These are phyloP conservation scores for Aradophagus sp. DNA, from an alignment of 1,140 invertebrate species.

Conservation along the genomic window DNA sequence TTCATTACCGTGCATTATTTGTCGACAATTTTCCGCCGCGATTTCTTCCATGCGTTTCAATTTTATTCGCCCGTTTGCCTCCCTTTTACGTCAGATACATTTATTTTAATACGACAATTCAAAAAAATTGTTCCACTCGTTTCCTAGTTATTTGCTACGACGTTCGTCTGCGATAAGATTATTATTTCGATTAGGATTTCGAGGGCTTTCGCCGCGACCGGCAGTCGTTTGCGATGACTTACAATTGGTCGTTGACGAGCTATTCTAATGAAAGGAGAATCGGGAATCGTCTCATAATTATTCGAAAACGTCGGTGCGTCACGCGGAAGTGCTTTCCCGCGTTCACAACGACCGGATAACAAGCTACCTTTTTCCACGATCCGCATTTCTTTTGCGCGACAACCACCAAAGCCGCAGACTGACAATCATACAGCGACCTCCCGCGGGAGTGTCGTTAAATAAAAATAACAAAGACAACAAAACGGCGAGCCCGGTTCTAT, in stretches of 20 bases:
- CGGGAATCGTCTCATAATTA: conserved; percentile 33
- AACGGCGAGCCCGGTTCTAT: neutral
- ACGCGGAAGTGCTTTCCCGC: conserved; percentile 34
- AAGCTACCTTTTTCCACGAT: conserved; percentile 41
- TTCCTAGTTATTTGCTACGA: conserved; percentile 1
- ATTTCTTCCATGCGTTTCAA: too few species aligned
- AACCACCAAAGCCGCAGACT: conserved; percentile 19
- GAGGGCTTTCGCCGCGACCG: conserved; percentile 15
- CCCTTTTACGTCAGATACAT: too few species aligned
- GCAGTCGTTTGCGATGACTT: conserved; percentile 16
- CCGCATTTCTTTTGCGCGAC: conserved; percentile 31
- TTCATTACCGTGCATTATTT: too few species aligned
- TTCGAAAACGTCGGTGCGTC: conserved; percentile 30
- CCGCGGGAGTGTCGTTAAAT: conserved; percentile 26
- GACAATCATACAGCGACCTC: conserved; percentile 12
- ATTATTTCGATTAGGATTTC: conserved; percentile 3
- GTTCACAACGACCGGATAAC: conserved; percentile 43
- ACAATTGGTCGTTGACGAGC: conserved; percentile 31
- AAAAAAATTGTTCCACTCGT: too few species aligned
- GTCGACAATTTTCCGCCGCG: too few species aligned
- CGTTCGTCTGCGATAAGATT: too few species aligned
- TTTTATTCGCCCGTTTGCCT: too few species aligned
- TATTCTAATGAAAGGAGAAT: conserved; percentile 41
- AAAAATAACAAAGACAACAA: conserved; percentile 22
- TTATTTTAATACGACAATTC: too few species aligned